These are phyloP conservation scores for Odontamblyopus rebecca DNA, from an alignment of 2,797 vertebrate species.

Conservation along the genomic window DNA sequence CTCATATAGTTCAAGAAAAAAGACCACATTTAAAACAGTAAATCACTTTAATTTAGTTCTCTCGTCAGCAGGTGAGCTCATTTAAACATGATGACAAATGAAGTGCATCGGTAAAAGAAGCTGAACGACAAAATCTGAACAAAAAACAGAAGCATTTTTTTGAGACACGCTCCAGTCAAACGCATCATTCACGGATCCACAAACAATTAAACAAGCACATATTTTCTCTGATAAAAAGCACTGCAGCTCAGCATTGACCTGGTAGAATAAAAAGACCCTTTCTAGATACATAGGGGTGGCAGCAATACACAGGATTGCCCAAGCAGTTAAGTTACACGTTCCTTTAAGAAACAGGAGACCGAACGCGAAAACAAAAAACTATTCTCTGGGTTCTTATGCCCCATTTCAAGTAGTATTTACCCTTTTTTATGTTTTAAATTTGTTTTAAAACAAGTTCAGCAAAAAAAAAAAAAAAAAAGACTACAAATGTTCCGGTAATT, in stretches of 20 bases:
- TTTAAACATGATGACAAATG: constrained; percentile 70
- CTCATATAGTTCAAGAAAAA: not conserved
- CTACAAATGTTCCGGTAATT: constrained; percentile 85
- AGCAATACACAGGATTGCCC: constrained; percentile 91
- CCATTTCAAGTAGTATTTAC: constrained; percentile 91
- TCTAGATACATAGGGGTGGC: constrained; percentile 66
- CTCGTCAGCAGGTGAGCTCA: constrained; percentile 75
- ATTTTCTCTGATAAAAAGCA: constrained; percentile 74
- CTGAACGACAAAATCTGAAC: constrained; percentile 66
- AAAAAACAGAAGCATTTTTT: constrained; percentile 44
- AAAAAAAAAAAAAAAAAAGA: constrained; percentile 49
- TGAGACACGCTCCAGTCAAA: constrained; percentile 77
- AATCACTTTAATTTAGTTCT: constrained; percentile 85
- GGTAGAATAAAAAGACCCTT: constrained; percentile 75
- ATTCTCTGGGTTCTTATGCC: constrained; percentile 78
- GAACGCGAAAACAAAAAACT: constrained; percentile 69
- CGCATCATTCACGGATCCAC: constrained; percentile 65
- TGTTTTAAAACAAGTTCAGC: constrained; percentile 76
- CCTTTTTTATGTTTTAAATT: constrained; percentile 72
- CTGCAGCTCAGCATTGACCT: constrained; percentile 76
- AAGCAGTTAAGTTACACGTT: constrained; percentile 88
- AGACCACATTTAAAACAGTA: constrained; percentile 75
- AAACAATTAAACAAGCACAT: constrained; percentile 59
- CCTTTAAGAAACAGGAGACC: constrained; percentile 91
- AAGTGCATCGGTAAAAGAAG: constrained; percentile 79